Evolutionary conservation across 2,113 vertebrate species (phyloP), one percentile per base, ranked within the genome.

Genomic region (Bos indicus): DNA sequence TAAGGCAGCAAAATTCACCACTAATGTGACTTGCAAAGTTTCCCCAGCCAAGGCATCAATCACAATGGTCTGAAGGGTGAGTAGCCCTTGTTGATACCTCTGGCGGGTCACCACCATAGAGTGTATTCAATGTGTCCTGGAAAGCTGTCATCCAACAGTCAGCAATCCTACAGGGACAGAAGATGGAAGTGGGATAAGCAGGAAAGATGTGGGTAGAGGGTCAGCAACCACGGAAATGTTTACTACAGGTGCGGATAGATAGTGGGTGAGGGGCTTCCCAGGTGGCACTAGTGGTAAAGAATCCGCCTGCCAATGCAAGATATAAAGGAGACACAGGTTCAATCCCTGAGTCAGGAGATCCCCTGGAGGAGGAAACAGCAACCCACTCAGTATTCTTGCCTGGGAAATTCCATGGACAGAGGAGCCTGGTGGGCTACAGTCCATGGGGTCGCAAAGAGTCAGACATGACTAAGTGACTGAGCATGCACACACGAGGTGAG

Each of bases 11-110:
- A 94, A 87, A 88, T 89, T 54, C 93, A 54, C 84, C 0, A 52
- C 57, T 88, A 77, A 92, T 12, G 60, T 91, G 89, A 94, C 88
- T 88, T 74, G 67, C 80, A 92, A 59, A 56, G 78, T 54, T 48
- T 91, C 71, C 90, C 12, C 10, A 93, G 87, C n/a, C 74, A 85
- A 83, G 51, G 17, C n/a, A 59, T 88, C 88, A 11, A 2, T 89
- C 57, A 62, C 40, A 52, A 30, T 6, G 9, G 74, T 74, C 30
- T 26, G 57, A n/a, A 88, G 52, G 74, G 26, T 30, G 33, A 33
- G 33, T 43, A 62, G 28, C 7, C 56, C 30, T 26, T 19, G 19
- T 48, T 90, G 40, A 17, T 36, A 77, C 25, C 2, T 5, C 36
- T 71, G n/a, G 10, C 3, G 30, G 52, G 7, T 84, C 62, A 86